phyloP scores from a whole-genome alignment of 2,113 vertebrate species.

The Sinocyclocheilus grahami region DNA sequence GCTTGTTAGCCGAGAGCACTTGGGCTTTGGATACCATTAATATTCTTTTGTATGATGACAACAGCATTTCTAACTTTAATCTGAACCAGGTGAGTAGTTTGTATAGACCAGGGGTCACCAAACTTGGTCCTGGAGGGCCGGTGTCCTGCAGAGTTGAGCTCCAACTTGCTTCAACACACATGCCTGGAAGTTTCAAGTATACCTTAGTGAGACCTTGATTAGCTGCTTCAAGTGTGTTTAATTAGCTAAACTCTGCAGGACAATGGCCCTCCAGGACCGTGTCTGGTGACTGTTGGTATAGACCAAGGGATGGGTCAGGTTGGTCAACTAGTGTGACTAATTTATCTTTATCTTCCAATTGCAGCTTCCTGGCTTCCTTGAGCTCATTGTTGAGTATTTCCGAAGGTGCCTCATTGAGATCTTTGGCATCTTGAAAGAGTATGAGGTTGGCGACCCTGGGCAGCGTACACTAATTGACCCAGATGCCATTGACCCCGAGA shows the following conservation, averaged over 20 bases:
- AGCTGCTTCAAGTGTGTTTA: no score
- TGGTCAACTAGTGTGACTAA: neutral
- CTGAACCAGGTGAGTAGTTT: constrained; percentile 87
- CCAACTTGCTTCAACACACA: no score
- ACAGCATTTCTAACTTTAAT: constrained; percentile 94
- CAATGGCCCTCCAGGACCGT: no score
- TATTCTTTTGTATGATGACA: constrained; percentile 97
- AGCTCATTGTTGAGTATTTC: constrained; percentile 97
- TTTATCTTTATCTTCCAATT: constrained; percentile 21
- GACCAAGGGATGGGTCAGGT: neutral
- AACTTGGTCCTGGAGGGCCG: no score
- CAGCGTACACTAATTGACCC: constrained; percentile 93
- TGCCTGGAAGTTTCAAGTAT: no score
- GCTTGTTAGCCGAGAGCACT: constrained; percentile 95
- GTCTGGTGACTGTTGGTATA: neutral
- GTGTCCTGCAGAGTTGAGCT: no score
- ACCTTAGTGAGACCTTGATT: no score
- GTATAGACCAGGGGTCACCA: neutral
- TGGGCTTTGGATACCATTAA: constrained; percentile 99
- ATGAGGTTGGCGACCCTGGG: constrained; percentile 94
- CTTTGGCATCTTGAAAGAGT: constrained; percentile 97
- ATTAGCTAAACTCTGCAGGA: no score
- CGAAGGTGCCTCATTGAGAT: constrained; percentile 98
- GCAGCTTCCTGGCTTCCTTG: constrained; percentile 95
- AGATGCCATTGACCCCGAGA: constrained; percentile 78